Conservation (phyloP, 1,140 invertebrate species). For the Psix sp. region DNA sequence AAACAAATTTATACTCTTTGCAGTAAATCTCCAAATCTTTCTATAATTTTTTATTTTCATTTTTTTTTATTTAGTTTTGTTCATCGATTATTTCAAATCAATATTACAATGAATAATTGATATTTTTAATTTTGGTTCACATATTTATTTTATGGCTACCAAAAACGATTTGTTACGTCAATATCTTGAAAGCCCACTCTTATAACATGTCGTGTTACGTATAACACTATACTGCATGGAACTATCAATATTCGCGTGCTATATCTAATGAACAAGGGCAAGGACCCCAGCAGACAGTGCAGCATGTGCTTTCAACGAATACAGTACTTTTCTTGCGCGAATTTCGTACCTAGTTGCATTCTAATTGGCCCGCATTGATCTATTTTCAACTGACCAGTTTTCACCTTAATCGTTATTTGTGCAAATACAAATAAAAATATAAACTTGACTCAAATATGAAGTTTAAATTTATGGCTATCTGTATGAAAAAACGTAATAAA, state of each 20-base stretch:
- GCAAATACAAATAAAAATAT: neutral
- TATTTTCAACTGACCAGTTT: slow-evolving; percentile 3
- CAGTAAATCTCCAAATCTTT: too few species aligned
- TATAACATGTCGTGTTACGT: slow-evolving; percentile 39
- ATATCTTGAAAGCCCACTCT: slow-evolving; percentile 33
- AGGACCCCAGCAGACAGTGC: slow-evolving; percentile 69
- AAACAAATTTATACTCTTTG: too few species aligned
- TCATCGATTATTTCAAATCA: too few species aligned
- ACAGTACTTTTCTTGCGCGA: slow-evolving; percentile 21
- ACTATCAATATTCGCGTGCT: slow-evolving; percentile 73
- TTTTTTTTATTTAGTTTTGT: neutral
- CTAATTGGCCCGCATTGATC: slow-evolving; percentile 7
- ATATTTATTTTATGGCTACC: neutral
- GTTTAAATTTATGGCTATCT: slow-evolving; percentile 67
- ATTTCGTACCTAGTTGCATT: slow-evolving; percentile 46
- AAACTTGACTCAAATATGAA: slow-evolving; percentile 62
- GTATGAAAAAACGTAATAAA: slow-evolving; percentile 68
- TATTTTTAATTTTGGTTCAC: too few species aligned
- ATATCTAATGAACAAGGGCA: slow-evolving; percentile 72
- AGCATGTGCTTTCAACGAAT: slow-evolving; percentile 55
- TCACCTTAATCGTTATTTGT: too few species aligned
- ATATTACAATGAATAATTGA: too few species aligned
- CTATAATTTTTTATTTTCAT: neutral
- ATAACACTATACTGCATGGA: slow-evolving; percentile 41
- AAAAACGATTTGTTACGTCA: slow-evolving; percentile 29